Percentiles rank a stretch among this genome's conserved stretches.
Evolutionary conservation across 2,797 vertebrate genomes (phyloP).

Genomic region (Picus viridis): DNA sequence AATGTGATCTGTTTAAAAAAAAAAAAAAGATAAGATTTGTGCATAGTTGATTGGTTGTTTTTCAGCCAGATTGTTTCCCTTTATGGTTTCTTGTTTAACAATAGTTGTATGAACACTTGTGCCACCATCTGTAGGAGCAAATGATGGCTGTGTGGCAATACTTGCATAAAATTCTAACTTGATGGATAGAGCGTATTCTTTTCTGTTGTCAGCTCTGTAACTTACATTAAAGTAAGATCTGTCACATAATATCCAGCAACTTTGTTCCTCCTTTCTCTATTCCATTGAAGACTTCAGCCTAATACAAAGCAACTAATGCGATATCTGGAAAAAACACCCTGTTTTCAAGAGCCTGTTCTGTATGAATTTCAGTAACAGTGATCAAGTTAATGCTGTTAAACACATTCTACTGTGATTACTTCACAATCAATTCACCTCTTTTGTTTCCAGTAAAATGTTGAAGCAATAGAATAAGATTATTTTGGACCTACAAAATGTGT

Average conservation of each 20-base stretch:
- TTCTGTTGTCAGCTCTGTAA: background rate
- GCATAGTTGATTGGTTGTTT: background rate
- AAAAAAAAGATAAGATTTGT: background rate
- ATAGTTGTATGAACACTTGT: conserved; percentile 9
- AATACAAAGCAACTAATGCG: background rate
- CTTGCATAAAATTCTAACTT: background rate
- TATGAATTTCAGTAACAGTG: background rate
- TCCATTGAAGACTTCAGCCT: background rate
- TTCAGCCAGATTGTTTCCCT: background rate
- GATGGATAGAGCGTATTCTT: background rate
- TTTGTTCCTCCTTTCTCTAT: conserved; percentile 19
- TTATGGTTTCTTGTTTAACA: conserved; percentile 3
- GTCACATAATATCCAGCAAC: background rate
- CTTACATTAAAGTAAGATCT: conserved; percentile 7
- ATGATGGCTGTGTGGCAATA: background rate
- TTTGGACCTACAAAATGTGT: conserved; percentile 32
- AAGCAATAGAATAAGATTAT: conserved; percentile 25
- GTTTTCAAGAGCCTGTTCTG: background rate
- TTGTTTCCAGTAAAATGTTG: conserved; percentile 19
- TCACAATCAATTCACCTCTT: background rate
- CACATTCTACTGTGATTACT: background rate
- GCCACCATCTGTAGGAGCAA: conserved; percentile 11
- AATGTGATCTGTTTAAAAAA: background rate
- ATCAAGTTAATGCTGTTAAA: background rate
- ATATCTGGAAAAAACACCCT: background rate